Percentiles rank a stretch among this genome's conserved stretches.
Conservation (phyloP, 2,888 invertebrate genomes). For the Nematopogon swammerdamellus region DNA sequence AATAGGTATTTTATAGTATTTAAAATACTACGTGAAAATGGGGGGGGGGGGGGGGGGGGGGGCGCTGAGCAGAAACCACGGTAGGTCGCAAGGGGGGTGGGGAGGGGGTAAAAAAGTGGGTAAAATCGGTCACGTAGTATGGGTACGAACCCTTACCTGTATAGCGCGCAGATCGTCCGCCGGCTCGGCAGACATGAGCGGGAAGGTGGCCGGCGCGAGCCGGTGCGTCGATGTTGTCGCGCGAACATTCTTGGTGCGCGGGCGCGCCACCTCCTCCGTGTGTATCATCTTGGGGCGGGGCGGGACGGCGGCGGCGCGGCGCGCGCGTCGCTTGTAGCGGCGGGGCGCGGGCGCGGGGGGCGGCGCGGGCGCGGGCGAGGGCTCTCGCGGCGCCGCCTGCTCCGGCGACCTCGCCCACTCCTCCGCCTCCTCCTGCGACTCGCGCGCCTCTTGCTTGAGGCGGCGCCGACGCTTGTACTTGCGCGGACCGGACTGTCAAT, state of each 20-base stretch:
- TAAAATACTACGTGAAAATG: too few species aligned
- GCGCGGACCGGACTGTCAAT: slow-evolving; percentile 69
- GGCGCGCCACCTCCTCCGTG: slow-evolving; percentile 62
- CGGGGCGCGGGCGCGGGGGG: slow-evolving; percentile 27
- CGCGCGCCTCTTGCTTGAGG: slow-evolving; percentile 42
- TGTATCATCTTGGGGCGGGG: slow-evolving; percentile 75
- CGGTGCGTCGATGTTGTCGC: slow-evolving; percentile 29
- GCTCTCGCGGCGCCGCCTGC: slow-evolving; percentile 18
- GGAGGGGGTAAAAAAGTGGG: too few species aligned
- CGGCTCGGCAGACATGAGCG: slow-evolving; percentile 12
- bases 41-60: too few species aligned
- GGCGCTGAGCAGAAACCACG: too few species aligned
- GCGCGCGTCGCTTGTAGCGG: slow-evolving; percentile 15
- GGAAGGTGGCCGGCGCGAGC: slow-evolving; percentile 10
- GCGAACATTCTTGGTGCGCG: slow-evolving; percentile 64
- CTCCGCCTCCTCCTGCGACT: slow-evolving; percentile 13
- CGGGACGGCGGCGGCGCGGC: slow-evolving; percentile 27
- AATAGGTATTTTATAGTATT: too few species aligned
- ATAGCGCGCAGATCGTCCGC: slow-evolving; percentile 42
- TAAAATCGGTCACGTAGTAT: too few species aligned
- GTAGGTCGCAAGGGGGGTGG: too few species aligned
- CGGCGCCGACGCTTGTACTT: slow-evolving; percentile 81
- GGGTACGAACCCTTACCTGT: too few species aligned
- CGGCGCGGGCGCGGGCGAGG: slow-evolving; percentile 25
- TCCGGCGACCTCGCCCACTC: slow-evolving; percentile 16